Percentiles rank a stretch among this genome's conserved stretches.
Evolutionary conservation across 2,888 invertebrate genomes (phyloP).

Genomic region (Heteropelma amictum): DNA sequence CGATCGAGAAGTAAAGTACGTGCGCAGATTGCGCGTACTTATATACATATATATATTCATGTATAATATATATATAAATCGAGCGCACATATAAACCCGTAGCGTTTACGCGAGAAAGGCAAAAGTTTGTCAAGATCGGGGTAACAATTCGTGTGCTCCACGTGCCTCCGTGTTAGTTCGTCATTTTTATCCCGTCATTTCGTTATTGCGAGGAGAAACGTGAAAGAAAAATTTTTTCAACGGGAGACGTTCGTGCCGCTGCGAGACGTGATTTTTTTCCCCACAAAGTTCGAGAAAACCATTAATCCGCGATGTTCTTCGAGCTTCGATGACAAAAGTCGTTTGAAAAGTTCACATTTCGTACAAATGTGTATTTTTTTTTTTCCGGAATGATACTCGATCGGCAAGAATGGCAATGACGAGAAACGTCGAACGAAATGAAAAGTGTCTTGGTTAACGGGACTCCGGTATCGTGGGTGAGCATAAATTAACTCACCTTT

Average conservation of each 20-base stretch:
- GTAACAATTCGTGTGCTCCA: not conserved
- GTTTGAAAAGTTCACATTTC: too few relatives aligned
- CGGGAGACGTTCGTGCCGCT: too few relatives aligned
- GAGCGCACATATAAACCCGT: not conserved
- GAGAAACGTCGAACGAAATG: not conserved
- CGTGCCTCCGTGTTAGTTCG: not conserved
- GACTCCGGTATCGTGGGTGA: not conserved
- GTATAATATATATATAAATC: not conserved
- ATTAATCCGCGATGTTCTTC: not conserved
- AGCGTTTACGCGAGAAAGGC: slow-evolving; percentile 39
- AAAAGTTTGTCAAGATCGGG: not conserved
- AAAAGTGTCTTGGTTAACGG: not conserved
- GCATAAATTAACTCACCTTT: slow-evolving; percentile 68
- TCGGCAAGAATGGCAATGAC: not conserved
- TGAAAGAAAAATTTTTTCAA: too few relatives aligned
- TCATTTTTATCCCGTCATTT: not conserved
- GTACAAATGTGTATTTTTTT: too few relatives aligned
- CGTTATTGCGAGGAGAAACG: too few relatives aligned
- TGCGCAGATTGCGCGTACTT: not conserved
- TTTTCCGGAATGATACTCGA: too few relatives aligned
- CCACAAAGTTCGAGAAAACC: too few relatives aligned
- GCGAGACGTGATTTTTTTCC: too few relatives aligned
- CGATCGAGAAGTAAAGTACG: slow-evolving; percentile 52
- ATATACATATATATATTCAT: not conserved
- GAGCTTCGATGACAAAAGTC: too few relatives aligned